Base-by-base conservation (phyloP, 2,113 vertebrate genomes). In the Xyliphius kryptos region DNA sequence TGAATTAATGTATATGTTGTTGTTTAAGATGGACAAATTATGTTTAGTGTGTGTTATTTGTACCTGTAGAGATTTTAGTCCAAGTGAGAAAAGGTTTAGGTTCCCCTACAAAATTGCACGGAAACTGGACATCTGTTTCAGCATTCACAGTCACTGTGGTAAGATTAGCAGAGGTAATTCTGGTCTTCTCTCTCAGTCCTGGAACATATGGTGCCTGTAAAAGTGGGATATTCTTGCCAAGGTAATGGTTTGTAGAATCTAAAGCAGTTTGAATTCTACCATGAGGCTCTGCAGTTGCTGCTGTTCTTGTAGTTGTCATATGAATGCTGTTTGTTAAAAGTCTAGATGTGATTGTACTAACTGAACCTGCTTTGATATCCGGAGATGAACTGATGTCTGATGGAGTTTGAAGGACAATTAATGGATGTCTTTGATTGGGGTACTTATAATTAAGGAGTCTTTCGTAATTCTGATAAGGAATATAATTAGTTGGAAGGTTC, bases 51-150 rank as follows among this genome's bases (percentile, higher is more conserved):
- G 12, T 22, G 20, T 60, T 56, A 14, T 36, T 48, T 47, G 6
- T 48, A 97, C 95, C 95, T 89, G 94, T 94, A 63, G 93, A 87
- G 1, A 91, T 80, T 77, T 97, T 97, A 40, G 91, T 97, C 95
- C 95, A 98, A 48, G 88, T 91, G 57, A 97, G 66, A 41, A 84
- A 78, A 19, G 95, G 92, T 50, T 80, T 86, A 0, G 93, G 95
- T 1, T 91, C 84, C 36, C 95, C 95, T 2, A 75, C 67, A 15
- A 90, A 84, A 63, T 91, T 87, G 73, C 95, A 98, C 6, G 84
- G 83, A 49, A 98, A 77, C 44, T 75, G 46, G 11, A 77, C 86
- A 17, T 90, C 87, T 0, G 73, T 80, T 61, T 90, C 91, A 1
- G 88, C 92, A 9, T 83, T 78, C 54, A 89, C 70, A 0, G 90